Percentiles rank a stretch among this genome's conserved stretches.
Evolutionary conservation across 2,888 invertebrate species (phyloP).

Genomic region (Melinaea menophilus): DNA sequence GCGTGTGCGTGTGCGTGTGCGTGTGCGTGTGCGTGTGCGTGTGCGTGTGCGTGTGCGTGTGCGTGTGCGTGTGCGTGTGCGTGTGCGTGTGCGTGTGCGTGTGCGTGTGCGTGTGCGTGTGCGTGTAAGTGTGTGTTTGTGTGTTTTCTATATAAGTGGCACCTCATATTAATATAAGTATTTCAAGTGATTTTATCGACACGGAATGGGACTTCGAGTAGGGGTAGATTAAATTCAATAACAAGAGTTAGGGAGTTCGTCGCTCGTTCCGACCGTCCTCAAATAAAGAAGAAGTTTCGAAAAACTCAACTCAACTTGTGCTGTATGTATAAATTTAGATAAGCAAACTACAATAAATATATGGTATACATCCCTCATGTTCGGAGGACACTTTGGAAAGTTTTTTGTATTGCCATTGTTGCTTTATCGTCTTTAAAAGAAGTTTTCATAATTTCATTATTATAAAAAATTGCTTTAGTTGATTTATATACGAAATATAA

Average conservation of each 20-base stretch:
- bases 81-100: no score
- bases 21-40: not conserved
- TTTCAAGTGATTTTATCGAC: constrained; percentile 64
- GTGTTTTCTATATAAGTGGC: constrained; percentile 22
- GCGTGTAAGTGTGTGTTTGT: not conserved
- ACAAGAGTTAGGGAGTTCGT: constrained; percentile 75
- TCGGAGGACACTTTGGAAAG: constrained; percentile 19
- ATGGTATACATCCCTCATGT: constrained; percentile 18
- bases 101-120: no score
- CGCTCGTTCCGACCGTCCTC: constrained; percentile 75
- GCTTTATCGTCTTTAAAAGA: not conserved
- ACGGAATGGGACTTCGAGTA: constrained; percentile 59
- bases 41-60: no score
- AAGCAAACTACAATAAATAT: constrained; percentile 52
- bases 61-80: no score
- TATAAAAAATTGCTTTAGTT: no score
- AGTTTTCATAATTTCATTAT: no score
- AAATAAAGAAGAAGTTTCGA: constrained; percentile 72
- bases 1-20: not conserved
- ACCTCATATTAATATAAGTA: constrained; percentile 45
- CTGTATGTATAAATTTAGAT: constrained; percentile 60
- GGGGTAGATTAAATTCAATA: constrained; percentile 77
- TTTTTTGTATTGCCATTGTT: constrained; percentile 13
- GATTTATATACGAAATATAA: no score
- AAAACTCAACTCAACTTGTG: constrained; percentile 68